phyloP scores from a whole-genome alignment of 2,888 invertebrate genomes.

The Xanthorhoe designata region DNA sequence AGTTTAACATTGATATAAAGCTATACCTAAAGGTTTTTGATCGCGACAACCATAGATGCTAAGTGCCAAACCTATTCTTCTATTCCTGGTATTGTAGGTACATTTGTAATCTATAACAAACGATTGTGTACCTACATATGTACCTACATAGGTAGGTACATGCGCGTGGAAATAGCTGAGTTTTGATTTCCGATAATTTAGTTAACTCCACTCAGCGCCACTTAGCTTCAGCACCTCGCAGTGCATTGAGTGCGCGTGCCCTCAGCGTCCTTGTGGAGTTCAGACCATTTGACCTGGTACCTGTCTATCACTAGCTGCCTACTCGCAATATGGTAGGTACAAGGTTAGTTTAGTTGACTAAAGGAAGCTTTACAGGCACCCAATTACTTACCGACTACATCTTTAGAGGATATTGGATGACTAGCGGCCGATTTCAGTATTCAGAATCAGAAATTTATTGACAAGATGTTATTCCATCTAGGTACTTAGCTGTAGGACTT shows the following conservation, averaged over 20 bases:
- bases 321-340: neutral
- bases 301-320: neutral
- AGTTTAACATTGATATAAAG: no score
- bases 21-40: no score
- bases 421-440: no score
- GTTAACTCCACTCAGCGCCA: conserved; percentile 4
- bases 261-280: conserved; percentile 41
- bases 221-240: conserved; percentile 9
- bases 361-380: neutral
- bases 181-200: neutral
- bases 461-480: no score
- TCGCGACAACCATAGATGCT: no score
- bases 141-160: neutral
- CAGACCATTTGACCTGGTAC: conserved; percentile 31
- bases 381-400: neutral
- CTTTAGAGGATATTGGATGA: no score
- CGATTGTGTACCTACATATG: no score
- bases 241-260: conserved; percentile 36
- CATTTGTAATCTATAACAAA: no score
- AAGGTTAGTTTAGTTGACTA: neutral
- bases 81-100: no score
- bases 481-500: no score
- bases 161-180: neutral
- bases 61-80: no score
- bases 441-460: no score